A percentile compares a stretch with the other conserved stretches of the same genome.
phyloP scores from a whole-genome alignment of 2,797 vertebrate genomes.

The Clarias fuscus region DNA sequence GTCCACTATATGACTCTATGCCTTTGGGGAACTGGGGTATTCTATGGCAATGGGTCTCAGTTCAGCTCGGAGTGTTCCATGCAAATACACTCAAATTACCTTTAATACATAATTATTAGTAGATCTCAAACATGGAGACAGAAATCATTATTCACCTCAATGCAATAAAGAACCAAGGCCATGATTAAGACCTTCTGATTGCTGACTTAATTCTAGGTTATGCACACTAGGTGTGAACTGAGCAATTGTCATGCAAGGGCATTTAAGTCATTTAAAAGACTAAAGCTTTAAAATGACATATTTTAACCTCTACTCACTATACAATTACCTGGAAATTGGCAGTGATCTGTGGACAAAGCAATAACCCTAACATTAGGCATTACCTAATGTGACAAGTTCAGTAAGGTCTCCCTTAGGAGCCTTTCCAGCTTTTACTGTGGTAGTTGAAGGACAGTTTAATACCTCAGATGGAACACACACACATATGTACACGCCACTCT shows the following conservation, averaged over 20 bases:
- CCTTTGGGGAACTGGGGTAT: not conserved
- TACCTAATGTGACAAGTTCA: slow-evolving; percentile 6
- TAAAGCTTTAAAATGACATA: slow-evolving; percentile 1
- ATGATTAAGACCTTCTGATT: not conserved
- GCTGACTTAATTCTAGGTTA: not conserved
- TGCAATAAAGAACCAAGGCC: not conserved
- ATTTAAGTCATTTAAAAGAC: not conserved
- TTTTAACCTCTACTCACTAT: not conserved
- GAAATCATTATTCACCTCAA: not conserved
- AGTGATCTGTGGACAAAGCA: not conserved
- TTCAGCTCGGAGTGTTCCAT: not conserved
- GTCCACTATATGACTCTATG: not conserved
- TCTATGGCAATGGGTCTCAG: not conserved
- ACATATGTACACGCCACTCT: slow-evolving; percentile 1
- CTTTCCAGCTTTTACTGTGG: slow-evolving; percentile 9
- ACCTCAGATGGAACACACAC: slow-evolving; percentile 23
- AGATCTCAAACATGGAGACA: not conserved
- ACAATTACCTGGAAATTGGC: not conserved
- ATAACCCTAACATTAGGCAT: slow-evolving; percentile 23
- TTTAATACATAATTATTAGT: not conserved
- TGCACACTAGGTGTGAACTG: not conserved
- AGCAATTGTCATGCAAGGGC: not conserved
- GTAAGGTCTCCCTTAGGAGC: slow-evolving; percentile 2
- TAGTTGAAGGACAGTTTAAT: slow-evolving; percentile 16
- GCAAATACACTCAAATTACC: not conserved